Base-by-base conservation (phyloP, 2,888 invertebrate genomes). In the Pheosia tremula region DNA sequence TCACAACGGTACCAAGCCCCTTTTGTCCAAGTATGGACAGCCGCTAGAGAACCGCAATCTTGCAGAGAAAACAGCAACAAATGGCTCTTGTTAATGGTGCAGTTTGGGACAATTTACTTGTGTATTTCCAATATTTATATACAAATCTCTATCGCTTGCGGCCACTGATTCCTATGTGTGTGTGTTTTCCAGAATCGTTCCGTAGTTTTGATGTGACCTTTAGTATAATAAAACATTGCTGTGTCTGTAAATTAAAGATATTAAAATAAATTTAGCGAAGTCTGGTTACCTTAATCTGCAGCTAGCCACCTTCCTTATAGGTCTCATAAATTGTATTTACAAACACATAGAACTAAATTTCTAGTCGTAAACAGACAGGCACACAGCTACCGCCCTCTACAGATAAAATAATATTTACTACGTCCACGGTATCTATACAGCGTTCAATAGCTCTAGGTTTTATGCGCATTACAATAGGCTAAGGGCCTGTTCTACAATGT, bases 1-100 rank as follows among this genome's bases (percentile, higher is more conserved):
- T 69, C 78, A 70, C 74, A 83, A 83, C 85, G 79, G 83, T 80
- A 77, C 74, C 62, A 67, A 74, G 69, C 64, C 81, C 77, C 81
- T 78, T 74, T 79, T 79, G 68, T 61, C 84, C 84, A 79, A 81
- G 85, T 71, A 85, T 69, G 82, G 84, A 57, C 56, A 10, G 10
- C 37, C 39, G 38, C 38, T 54, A n/a, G 38, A 13, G 3, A 54
- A 38, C 8, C 11, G 39, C 54, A 54, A 11, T 54, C 4, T 36
- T 39, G 54, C 37, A 9, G 52, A 52, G 24, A 24, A 52, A 52
- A 24, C n/a, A 24, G n/a, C n/a, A 47, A 47, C n/a, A 47, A n/a
- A 47, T 47, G n/a, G 11, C 11, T 11, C 4, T 47, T 5, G 47
- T 11, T 11, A 5, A 5, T 47, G 5, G 11, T n/a, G 11, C 11